These are phyloP conservation scores for Acipenser ruthenus DNA, from an alignment of 2,797 vertebrate species.

Conservation along the genomic window DNA sequence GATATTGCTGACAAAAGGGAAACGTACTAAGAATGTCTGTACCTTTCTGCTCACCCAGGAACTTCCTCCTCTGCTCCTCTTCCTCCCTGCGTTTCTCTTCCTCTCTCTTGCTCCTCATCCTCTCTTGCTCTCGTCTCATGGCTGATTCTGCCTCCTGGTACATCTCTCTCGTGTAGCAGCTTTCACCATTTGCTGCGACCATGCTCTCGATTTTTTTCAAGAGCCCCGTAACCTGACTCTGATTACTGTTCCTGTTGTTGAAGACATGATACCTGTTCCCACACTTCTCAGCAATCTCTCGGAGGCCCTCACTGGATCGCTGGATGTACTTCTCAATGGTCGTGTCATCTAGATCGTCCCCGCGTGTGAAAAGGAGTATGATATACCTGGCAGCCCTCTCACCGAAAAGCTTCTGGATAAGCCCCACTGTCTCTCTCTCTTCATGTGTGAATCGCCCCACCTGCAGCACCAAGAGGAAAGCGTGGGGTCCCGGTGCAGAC, in stretches of 20 bases:
- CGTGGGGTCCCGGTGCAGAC: conserved; percentile 27
- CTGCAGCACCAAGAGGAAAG: conserved; percentile 30
- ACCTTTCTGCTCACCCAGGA: too few species aligned
- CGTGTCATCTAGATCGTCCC: not conserved
- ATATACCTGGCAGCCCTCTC: conserved; percentile 14
- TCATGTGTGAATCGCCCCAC: conserved; percentile 9
- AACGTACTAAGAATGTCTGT: too few species aligned
- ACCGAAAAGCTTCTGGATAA: conserved; percentile 27
- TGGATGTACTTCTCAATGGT: conserved; percentile 2
- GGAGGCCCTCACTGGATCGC: conserved; percentile 1
- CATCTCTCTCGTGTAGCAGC: conserved; percentile 10
- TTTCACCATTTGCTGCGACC: conserved; percentile 9
- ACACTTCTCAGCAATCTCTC: not conserved
- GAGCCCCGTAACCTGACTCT: conserved; percentile 7
- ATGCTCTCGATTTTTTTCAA: conserved; percentile 11
- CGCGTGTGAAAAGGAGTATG: conserved; percentile 15
- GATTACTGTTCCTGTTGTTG: not conserved
- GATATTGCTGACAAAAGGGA: too few species aligned
- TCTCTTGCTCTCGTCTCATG: too few species aligned
- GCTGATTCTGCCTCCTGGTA: too few species aligned
- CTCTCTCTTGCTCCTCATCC: too few species aligned
- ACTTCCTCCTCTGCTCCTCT: too few species aligned
- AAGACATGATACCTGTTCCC: conserved; percentile 5
- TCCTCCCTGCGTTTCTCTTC: too few species aligned
- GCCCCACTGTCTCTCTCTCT: not conserved